A percentile compares a stretch with the other conserved stretches of the same genome.
Conservation (phyloP, 1,140 invertebrate species). For the Subanguina moxae region DNA sequence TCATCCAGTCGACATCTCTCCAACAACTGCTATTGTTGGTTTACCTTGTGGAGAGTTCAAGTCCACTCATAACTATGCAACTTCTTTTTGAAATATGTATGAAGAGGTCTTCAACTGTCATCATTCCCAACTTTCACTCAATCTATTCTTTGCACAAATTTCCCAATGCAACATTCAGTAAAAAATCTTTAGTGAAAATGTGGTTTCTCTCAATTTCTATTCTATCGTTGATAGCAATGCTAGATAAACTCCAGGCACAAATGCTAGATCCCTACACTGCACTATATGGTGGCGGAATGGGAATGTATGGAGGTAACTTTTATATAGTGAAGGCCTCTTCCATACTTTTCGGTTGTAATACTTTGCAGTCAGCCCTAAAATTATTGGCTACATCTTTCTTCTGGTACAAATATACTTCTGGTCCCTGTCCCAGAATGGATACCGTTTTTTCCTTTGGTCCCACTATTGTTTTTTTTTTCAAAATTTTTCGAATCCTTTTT, state of each 20-base stretch:
- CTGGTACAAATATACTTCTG: too few species aligned
- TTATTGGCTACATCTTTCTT: too few species aligned
- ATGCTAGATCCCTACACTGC: neutral
- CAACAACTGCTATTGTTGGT: neutral
- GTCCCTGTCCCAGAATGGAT: too few species aligned
- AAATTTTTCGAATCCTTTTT: too few species aligned
- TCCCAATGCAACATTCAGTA: neutral
- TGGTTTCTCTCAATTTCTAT: neutral
- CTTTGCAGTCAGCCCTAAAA: too few species aligned
- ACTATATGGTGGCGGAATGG: slow-evolving; percentile 2
- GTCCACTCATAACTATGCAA: neutral
- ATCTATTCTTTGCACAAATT: slow-evolving; percentile 1
- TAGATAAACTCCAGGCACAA: neutral
- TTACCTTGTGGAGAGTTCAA: neutral
- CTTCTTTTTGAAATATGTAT: neutral
- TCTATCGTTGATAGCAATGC: neutral
- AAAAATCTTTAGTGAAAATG: neutral
- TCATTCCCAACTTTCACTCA: neutral
- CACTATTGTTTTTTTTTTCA: too few species aligned
- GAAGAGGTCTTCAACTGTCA: neutral
- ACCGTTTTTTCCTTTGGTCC: too few species aligned
- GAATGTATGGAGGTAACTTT: neutral
- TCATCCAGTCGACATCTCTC: neutral
- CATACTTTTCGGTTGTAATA: too few species aligned
- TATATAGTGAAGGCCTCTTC: too few species aligned